Evolutionary conservation across 37 sponge, comb jelly and placozoan species (phyloP), one percentile per base, ranked within the genome.

Genomic region (Petrosia ficiformis): DNA sequence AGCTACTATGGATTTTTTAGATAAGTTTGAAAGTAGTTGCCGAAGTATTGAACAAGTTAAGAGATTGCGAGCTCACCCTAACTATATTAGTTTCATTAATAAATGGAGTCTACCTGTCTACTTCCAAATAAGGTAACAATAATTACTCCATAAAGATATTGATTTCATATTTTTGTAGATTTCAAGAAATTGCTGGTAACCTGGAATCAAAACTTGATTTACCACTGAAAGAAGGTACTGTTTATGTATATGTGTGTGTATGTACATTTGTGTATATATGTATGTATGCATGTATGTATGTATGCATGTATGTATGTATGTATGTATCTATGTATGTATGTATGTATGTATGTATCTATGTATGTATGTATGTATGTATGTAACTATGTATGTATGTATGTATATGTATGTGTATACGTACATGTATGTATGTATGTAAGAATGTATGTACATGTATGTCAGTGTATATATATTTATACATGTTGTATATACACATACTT

Each of bases 91-190:
- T 16, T 95, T 95, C 86, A 75, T 99, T 44, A 73, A 59, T 76
- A 99, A 93, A 71, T 99, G 99, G 99, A 93, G 86, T 67, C 71
- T 99, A 16, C 92, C 96, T 57, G 96, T 99, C 26, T 99, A 99
- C 80, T 99, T 89, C 81, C 99, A 99, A 73, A 88, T 99, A 70
- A 87, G 97, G 97, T 97, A 35, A 54, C 37, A 14, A 31, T 2
- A 35, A 42, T 42, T 1, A 61, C 19, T 1, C 43, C 1, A 4
- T 32, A 35, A 63, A 77, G 10, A 19, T 48, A 48, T 8, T 48
- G 54, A 19, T 48, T 48, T 19, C 54, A 48, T 48, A 54, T 37
- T 31, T 22, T 74, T 71, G 3, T 70, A 93, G 97, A 60, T 93
- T 90, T 57, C 94, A 93, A 43, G 91, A 97, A 32, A 93, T 97